A percentile compares a stretch with the other conserved stretches of the same genome.
Conservation (phyloP, 2,888 invertebrate genomes). For the Taphrorychus bicolor region DNA sequence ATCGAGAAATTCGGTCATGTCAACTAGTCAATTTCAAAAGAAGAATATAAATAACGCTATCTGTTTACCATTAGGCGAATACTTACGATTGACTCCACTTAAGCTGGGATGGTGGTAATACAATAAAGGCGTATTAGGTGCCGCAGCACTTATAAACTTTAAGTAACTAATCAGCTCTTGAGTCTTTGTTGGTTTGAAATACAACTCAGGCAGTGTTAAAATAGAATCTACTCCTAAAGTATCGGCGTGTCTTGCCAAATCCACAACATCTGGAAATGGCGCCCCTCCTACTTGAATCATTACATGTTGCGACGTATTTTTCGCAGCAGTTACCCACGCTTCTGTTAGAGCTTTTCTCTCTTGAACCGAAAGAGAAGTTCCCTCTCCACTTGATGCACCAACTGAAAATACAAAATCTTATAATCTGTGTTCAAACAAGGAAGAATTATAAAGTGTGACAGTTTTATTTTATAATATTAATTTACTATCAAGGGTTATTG, state of each 20-base stretch:
- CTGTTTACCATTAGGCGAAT: neutral
- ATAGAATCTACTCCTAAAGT: constrained; percentile 70
- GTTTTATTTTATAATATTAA: too few species aligned
- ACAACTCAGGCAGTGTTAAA: constrained; percentile 77
- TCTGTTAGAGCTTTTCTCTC: constrained; percentile 74
- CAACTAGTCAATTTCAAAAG: constrained; percentile 63
- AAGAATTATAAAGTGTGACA: neutral
- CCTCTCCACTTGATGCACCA: constrained; percentile 83
- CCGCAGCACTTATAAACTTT: constrained; percentile 61
- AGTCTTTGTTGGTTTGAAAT: constrained; percentile 71
- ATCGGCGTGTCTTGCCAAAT: constrained; percentile 74
- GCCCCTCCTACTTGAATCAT: constrained; percentile 79
- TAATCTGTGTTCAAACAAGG: neutral
- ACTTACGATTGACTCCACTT: constrained; percentile 75
- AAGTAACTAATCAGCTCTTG: constrained; percentile 72
- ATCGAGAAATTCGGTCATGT: constrained; percentile 73
- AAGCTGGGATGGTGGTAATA: constrained; percentile 84
- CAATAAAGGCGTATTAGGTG: constrained; percentile 71
- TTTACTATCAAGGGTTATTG: too few species aligned
- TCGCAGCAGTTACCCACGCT: constrained; percentile 68
- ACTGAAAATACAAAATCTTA: constrained; percentile 63
- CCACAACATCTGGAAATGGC: constrained; percentile 70
- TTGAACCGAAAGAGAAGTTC: constrained; percentile 68
- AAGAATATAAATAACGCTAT: neutral
- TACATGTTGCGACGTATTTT: constrained; percentile 64